Percentiles rank a stretch among this genome's conserved stretches.
Conservation (phyloP, 2,888 invertebrate species). For the Prostheceraeus crozeri region DNA sequence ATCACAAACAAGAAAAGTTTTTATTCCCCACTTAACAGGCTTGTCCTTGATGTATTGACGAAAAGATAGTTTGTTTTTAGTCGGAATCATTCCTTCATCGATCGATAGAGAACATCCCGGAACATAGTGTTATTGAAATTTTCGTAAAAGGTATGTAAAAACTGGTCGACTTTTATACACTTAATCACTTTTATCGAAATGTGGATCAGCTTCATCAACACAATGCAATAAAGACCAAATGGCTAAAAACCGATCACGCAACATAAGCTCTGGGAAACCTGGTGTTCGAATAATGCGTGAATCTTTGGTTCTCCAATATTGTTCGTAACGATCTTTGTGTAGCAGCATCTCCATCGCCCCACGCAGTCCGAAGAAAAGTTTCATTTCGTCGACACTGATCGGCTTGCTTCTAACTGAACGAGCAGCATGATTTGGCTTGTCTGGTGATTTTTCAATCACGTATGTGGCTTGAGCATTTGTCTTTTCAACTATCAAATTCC, state of each 20-base stretch:
- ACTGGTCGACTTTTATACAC: constrained; percentile 39
- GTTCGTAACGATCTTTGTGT: constrained; percentile 33
- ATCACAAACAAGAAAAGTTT: constrained; percentile 36
- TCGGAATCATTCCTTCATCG: constrained; percentile 37
- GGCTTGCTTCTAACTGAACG: no score
- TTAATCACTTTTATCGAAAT: constrained; percentile 39
- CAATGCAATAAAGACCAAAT: constrained; percentile 39
- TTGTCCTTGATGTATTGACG: constrained; percentile 38
- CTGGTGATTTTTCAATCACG: no score
- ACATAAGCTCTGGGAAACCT: constrained; percentile 36
- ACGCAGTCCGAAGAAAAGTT: constrained; percentile 39
- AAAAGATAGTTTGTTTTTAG: background rate
- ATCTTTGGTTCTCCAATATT: constrained; percentile 37
- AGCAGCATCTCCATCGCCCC: constrained; percentile 38
- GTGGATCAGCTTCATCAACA: constrained; percentile 38
- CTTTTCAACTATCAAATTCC: no score
- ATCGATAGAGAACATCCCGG: constrained; percentile 35
- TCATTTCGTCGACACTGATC: constrained; percentile 36
- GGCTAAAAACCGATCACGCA: constrained; percentile 38
- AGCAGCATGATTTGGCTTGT: no score
- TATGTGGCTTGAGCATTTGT: no score
- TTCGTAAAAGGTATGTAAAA: constrained; percentile 6
- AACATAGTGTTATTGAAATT: constrained; percentile 3
- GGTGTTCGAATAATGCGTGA: constrained; percentile 34
- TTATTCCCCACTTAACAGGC: constrained; percentile 37